phyloP scores from a whole-genome alignment of 2,888 invertebrate genomes.

The Parochlus steinenii region DNA sequence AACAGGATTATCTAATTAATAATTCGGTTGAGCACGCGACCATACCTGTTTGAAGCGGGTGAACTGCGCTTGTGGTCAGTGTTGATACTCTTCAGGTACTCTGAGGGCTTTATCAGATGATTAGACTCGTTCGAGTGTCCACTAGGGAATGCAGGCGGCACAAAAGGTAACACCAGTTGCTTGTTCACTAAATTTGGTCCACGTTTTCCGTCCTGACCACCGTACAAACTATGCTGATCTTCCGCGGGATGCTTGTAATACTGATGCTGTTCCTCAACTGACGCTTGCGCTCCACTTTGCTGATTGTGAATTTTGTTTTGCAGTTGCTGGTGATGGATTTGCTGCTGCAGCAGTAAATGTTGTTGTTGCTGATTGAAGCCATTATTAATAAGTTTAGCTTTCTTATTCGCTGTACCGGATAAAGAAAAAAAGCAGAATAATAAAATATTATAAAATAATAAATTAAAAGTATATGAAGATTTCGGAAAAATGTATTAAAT shows the following conservation, averaged over 20 bases:
- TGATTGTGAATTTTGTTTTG: conserved; percentile 13
- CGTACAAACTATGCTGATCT: conserved; percentile 8
- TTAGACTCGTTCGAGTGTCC: conserved; percentile 49
- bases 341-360: conserved; percentile 15
- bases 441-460: too few species aligned
- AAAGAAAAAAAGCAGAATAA: conserved; percentile 12
- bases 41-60: conserved; percentile 28
- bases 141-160: conserved; percentile 77
- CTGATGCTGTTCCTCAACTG: conserved; percentile 10
- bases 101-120: conserved; percentile 80
- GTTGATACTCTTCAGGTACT: conserved; percentile 68
- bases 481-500: too few species aligned
- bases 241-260: neutral
- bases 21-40: too few species aligned
- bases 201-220: conserved; percentile 17
- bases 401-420: conserved; percentile 30
- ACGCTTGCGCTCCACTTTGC: conserved; percentile 7
- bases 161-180: conserved; percentile 74
- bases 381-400: conserved; percentile 30
- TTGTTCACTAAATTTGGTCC: conserved; percentile 60
- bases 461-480: too few species aligned
- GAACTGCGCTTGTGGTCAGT: conserved; percentile 40
- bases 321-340: conserved; percentile 13
- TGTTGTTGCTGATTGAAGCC: conserved; percentile 15
- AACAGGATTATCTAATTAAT: conserved; percentile 11